A percentile compares a stretch with the other conserved stretches of the same genome.
Conservation (phyloP, 2,113 vertebrate species). For the Anthoscopus minutus region DNA sequence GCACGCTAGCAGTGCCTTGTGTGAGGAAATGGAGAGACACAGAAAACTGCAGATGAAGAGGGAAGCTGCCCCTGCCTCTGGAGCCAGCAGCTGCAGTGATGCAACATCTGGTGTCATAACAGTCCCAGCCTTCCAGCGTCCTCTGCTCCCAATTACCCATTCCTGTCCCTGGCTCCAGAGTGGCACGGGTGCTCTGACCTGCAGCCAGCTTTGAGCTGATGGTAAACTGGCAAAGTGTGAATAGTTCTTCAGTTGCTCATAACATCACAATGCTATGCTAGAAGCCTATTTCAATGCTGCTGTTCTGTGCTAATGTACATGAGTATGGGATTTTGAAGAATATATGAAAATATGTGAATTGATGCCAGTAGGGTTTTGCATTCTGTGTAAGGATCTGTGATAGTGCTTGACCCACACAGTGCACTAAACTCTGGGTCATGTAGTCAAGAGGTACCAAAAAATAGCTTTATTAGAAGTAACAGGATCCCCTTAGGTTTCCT, state of each 20-base stretch:
- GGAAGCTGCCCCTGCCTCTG: neutral
- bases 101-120: neutral
- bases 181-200: neutral
- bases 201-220: neutral
- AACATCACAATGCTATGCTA: neutral
- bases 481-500: neutral
- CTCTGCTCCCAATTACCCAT: neutral
- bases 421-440: neutral
- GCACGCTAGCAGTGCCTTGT: fast-evolving
- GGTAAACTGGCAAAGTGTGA: neutral
- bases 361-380: neutral
- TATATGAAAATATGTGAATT: neutral
- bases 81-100: neutral
- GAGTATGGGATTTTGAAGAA: neutral
- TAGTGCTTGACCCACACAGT: neutral
- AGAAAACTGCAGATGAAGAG: neutral
- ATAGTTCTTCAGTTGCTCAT: neutral
- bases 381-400: neutral
- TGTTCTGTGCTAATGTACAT: fast-evolving
- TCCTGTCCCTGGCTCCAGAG: neutral
- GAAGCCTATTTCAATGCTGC: neutral
- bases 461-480: neutral
- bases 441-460: neutral
- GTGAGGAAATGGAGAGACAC: neutral
- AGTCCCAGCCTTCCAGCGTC: neutral